These are phyloP conservation scores for Dipodomys spectabilis DNA, from an alignment of 2,113 vertebrate species.

Conservation along the genomic window DNA sequence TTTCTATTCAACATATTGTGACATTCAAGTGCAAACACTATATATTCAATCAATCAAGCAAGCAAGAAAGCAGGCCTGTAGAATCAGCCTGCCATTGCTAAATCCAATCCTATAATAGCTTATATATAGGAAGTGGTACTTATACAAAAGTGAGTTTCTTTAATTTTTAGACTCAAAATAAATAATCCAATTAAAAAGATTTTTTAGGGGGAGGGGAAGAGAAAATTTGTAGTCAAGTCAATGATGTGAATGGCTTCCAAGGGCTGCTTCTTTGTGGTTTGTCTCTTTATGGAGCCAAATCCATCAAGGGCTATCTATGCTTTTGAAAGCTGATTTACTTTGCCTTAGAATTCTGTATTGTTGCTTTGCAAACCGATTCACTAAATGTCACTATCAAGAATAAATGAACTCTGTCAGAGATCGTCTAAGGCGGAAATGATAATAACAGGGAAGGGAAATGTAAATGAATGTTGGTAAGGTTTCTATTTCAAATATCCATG, in stretches of 20 bases:
- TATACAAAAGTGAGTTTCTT: slow-evolving; percentile 39
- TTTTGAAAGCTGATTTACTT: slow-evolving; percentile 15
- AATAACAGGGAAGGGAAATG: slow-evolving; percentile 6
- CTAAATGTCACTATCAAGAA: slow-evolving; percentile 38
- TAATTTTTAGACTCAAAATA: slow-evolving; percentile 44
- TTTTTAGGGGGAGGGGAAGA: no score
- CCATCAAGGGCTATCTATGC: slow-evolving; percentile 6
- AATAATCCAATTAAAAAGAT: slow-evolving; percentile 46
- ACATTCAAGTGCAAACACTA: slow-evolving; percentile 26
- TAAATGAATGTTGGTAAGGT: slow-evolving; percentile 18
- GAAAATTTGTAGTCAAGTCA: not conserved
- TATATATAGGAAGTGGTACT: slow-evolving; percentile 3
- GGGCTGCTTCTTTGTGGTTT: not conserved
- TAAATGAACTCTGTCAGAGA: slow-evolving; percentile 37
- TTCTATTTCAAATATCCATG: slow-evolving; percentile 34
- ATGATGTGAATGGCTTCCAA: slow-evolving; percentile 37
- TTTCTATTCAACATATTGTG: slow-evolving; percentile 50
- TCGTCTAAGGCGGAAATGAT: slow-evolving; percentile 38
- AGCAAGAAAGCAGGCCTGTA: not conserved
- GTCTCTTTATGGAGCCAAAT: not conserved
- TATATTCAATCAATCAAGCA: slow-evolving; percentile 42
- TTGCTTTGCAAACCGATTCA: slow-evolving; percentile 8
- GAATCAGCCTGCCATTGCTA: slow-evolving; percentile 12
- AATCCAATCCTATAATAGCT: slow-evolving; percentile 29
- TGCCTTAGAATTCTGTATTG: slow-evolving; percentile 3